A percentile compares a stretch with the other conserved stretches of the same genome.
Conservation (phyloP, 1,140 invertebrate genomes). For the Bathynomus jamesi region DNA sequence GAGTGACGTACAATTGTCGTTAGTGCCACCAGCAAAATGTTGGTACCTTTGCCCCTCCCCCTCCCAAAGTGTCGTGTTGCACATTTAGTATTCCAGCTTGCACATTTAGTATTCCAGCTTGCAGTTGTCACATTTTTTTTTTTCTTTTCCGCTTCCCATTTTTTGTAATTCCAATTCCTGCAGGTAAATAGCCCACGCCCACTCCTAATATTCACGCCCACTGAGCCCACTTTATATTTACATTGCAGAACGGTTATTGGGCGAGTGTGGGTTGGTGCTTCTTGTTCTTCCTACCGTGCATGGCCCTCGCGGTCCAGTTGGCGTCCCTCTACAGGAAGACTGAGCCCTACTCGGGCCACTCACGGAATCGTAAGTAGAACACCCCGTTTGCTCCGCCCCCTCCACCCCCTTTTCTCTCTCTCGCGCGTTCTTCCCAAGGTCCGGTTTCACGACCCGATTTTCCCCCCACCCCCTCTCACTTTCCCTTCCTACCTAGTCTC, state of each 20-base stretch:
- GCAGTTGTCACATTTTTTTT: background rate
- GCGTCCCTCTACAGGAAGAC: constrained; percentile 74
- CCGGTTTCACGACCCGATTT: no score
- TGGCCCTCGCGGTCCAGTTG: constrained; percentile 66
- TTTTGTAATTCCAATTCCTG: background rate
- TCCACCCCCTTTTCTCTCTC: background rate
- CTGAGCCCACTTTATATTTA: constrained; percentile 1
- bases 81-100: no score
- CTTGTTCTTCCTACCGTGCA: constrained; percentile 67
- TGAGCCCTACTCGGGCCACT: constrained; percentile 71
- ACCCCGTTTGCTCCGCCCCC: background rate
- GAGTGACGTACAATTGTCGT: no score
- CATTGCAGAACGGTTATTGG: constrained; percentile 78
- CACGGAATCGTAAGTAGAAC: constrained; percentile 66
- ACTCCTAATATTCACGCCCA: background rate
- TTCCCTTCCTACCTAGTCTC: no score
- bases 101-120: background rate
- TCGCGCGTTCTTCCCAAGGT: no score
- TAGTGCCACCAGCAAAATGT: no score
- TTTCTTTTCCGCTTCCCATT: no score
- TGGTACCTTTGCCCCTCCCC: no score
- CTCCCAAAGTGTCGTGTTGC: no score
- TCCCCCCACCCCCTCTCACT: no score
- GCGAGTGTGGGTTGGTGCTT: constrained; percentile 70
- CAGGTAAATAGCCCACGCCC: background rate